Percentiles rank a stretch among this genome's conserved stretches.
Conservation (phyloP, 2,797 vertebrate species). For the Helicolenus hilgendorfi region DNA sequence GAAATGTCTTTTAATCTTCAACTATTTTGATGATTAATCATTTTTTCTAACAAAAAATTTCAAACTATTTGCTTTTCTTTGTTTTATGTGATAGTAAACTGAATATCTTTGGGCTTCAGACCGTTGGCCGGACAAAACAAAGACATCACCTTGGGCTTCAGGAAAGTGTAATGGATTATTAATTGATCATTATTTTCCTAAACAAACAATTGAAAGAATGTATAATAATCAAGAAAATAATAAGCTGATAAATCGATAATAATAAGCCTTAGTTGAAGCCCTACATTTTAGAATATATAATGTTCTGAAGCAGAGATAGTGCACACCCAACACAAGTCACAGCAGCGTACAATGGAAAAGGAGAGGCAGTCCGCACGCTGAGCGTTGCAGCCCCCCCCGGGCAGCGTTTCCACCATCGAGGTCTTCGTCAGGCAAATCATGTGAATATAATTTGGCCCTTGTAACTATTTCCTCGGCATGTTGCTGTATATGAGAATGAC, state of each 20-base stretch:
- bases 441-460: constrained; percentile 28
- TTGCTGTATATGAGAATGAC: constrained; percentile 54
- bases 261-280: not conserved
- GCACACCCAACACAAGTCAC: not conserved
- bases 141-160: not conserved
- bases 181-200: not conserved
- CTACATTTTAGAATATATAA: not conserved
- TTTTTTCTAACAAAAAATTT: not conserved
- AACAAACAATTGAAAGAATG: not conserved
- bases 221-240: not conserved
- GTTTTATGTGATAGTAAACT: not conserved
- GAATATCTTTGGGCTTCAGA: not conserved
- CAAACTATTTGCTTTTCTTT: not conserved
- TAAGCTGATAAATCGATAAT: not conserved
- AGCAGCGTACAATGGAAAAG: not conserved
- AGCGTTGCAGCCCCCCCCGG: not conserved
- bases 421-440: not conserved
- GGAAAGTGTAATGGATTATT: not conserved
- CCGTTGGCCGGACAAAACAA: not conserved
- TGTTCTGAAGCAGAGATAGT: not conserved
- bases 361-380: not conserved
- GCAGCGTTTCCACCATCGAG: not conserved
- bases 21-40: not conserved
- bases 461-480: constrained; percentile 32
- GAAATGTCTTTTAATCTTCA: not conserved